Evolutionary conservation across 2,113 vertebrate species (phyloP).

Genomic region (Limnothrissa miodon): DNA sequence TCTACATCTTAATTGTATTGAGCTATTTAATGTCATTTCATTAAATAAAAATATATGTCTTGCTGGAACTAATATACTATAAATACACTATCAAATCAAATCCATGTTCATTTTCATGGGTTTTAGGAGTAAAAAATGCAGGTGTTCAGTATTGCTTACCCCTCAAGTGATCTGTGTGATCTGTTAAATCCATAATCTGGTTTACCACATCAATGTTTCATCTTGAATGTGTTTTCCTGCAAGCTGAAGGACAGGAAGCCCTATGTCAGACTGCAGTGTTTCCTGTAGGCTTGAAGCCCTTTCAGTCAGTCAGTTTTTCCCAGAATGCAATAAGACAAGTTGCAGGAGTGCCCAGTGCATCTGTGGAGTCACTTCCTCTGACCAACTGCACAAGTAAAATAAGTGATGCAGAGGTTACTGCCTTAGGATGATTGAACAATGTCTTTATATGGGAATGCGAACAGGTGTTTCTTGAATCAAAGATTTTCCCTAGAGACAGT

Average conservation of each 20-base stretch:
- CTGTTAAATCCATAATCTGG: background rate
- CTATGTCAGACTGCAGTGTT: background rate
- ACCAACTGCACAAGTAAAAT: background rate
- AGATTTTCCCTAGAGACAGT: too few species aligned
- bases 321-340: background rate
- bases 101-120: background rate
- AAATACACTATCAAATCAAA: background rate
- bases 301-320: background rate
- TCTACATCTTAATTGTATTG: too few species aligned
- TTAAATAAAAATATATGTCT: background rate
- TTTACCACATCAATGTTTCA: constrained; percentile 14
- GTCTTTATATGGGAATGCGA: background rate
- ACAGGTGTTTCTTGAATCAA: too few species aligned
- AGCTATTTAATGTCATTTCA: background rate
- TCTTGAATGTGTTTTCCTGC: constrained; percentile 5
- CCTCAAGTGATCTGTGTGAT: background rate
- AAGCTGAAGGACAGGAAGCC: background rate
- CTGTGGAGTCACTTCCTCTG: background rate
- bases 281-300: background rate
- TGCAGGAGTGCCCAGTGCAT: background rate
- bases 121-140: background rate
- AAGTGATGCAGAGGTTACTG: background rate
- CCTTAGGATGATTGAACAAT: background rate
- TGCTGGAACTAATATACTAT: background rate
- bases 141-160: background rate